These are phyloP conservation scores for Osmerus eperlanus DNA, from an alignment of 2,113 vertebrate species.

Conservation along the genomic window DNA sequence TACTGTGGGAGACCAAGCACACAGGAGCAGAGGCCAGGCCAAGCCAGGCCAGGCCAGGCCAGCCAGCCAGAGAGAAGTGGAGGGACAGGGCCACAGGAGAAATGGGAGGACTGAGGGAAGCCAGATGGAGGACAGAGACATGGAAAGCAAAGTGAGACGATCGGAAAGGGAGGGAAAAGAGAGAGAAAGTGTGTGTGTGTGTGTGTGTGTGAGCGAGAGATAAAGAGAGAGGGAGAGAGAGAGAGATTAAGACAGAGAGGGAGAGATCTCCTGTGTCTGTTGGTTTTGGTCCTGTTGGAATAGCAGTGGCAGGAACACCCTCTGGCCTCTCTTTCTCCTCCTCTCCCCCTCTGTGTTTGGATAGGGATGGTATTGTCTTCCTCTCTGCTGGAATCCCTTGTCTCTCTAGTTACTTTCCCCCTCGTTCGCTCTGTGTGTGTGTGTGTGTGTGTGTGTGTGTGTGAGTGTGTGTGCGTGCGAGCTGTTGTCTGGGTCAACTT, in stretches of 20 bases:
- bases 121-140: slow-evolving; percentile 52
- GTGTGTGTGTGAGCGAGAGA: neutral
- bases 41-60: no score
- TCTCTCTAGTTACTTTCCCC: slow-evolving; percentile 63
- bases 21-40: neutral
- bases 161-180: slow-evolving; percentile 12
- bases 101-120: no score
- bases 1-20: slow-evolving; percentile 8
- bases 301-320: slow-evolving; percentile 65
- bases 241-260: neutral
- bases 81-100: no score
- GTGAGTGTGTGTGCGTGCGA: slow-evolving; percentile 12
- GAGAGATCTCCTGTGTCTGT: slow-evolving; percentile 53
- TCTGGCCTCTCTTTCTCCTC: slow-evolving; percentile 57
- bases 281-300: slow-evolving; percentile 66
- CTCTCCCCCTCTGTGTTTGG: slow-evolving; percentile 61
- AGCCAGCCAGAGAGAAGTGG: slow-evolving; percentile 33
- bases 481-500: slow-evolving; percentile 13
- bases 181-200: slow-evolving; percentile 11
- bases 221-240: neutral
- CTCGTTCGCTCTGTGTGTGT: slow-evolving; percentile 7
- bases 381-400: slow-evolving; percentile 67
- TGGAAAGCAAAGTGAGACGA: slow-evolving; percentile 15
- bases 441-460: slow-evolving; percentile 37
- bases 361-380: slow-evolving; percentile 67